A percentile compares a stretch with the other conserved stretches of the same genome.
phyloP scores from a whole-genome alignment of 2,888 invertebrate species.

The Cantharis nigra region DNA sequence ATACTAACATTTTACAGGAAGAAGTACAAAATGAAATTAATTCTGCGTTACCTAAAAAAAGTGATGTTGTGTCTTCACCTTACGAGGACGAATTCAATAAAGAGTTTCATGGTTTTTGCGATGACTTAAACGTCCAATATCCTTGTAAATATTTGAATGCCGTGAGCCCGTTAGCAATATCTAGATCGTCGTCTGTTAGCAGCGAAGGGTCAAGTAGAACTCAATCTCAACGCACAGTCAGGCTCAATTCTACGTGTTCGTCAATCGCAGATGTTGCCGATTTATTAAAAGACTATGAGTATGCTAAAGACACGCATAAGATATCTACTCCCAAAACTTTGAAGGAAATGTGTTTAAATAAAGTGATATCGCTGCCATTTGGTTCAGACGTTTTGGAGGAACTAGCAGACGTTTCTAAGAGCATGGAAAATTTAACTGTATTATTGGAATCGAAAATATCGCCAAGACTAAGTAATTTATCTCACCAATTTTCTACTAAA shows the following conservation, averaged over 20 bases:
- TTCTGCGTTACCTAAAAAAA: not conserved
- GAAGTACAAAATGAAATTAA: not conserved
- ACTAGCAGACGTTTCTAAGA: constrained; percentile 66
- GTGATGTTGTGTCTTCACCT: not conserved
- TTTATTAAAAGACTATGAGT: constrained; percentile 58
- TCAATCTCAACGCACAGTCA: constrained; percentile 70
- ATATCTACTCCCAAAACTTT: constrained; percentile 1
- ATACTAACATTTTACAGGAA: not conserved
- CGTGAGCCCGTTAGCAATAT: constrained; percentile 5
- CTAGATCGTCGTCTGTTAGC: constrained; percentile 50
- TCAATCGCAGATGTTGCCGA: constrained; percentile 66
- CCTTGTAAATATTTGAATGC: constrained; percentile 12
- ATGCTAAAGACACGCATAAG: constrained; percentile 19
- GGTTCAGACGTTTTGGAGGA: constrained; percentile 72
- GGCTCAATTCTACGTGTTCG: constrained; percentile 65
- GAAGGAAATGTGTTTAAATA: constrained; percentile 66
- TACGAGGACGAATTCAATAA: constrained; percentile 22
- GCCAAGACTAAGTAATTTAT: constrained; percentile 6
- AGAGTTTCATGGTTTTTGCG: constrained; percentile 28
- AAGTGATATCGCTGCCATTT: constrained; percentile 69
- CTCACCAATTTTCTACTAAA: not conserved
- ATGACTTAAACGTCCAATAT: constrained; percentile 10
- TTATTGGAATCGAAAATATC: constrained; percentile 42
- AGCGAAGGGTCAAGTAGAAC: constrained; percentile 65
- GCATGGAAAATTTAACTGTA: constrained; percentile 50